Evolutionary conservation across 2,888 invertebrate genomes (phyloP).

Genomic region (Prosapia bicincta): DNA sequence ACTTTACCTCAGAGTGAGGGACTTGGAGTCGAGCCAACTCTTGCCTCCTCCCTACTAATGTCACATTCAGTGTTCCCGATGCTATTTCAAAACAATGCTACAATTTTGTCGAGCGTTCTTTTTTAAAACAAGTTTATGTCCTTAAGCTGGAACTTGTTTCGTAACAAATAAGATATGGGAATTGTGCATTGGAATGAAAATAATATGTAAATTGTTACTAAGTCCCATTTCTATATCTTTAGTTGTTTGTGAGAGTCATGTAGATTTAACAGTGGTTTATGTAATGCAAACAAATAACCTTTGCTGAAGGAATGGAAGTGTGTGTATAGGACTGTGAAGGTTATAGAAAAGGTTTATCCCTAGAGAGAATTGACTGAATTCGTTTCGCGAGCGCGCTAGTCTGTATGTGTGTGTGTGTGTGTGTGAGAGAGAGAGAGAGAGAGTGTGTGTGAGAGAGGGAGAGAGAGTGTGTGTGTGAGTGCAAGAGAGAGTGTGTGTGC

Average conservation of each 20-base stretch:
- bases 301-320: too few species aligned
- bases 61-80: not conserved
- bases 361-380: too few species aligned
- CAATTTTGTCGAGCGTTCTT: not conserved
- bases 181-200: not conserved
- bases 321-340: too few species aligned
- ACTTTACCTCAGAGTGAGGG: not conserved
- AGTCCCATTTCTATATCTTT: not conserved
- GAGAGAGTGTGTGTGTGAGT: too few species aligned
- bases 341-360: too few species aligned
- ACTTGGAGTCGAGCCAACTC: not conserved
- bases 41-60: not conserved
- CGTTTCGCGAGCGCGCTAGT: too few species aligned
- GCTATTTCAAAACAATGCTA: not conserved
- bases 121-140: not conserved
- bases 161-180: not conserved
- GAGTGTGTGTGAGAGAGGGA: too few species aligned
- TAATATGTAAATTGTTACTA: not conserved
- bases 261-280: too few species aligned
- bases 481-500: too few species aligned
- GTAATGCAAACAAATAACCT: too few species aligned
- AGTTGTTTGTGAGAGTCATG: not conserved
- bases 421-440: too few species aligned
- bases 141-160: not conserved
- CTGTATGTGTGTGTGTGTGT: too few species aligned